A percentile compares a stretch with the other conserved stretches of the same genome.
These are phyloP conservation scores for Paedocypris micromegethes DNA, from an alignment of 2,797 vertebrate species.

Conservation along the genomic window DNA sequence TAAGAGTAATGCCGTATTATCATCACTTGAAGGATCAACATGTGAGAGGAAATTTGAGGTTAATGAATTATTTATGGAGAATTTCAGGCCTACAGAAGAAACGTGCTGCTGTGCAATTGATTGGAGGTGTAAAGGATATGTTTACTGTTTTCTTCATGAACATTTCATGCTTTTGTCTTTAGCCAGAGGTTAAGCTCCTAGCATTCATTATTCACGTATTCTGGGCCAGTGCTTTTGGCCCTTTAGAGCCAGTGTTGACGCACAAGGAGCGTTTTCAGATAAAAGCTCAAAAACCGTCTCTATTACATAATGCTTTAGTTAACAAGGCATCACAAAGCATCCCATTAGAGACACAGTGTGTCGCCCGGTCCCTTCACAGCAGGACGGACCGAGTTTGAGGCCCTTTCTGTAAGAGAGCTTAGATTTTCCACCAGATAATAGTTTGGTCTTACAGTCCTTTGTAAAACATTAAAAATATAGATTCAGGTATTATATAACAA, in stretches of 20 bases:
- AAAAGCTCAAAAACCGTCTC: background rate
- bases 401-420: too few species aligned
- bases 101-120: background rate
- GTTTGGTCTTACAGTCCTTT: too few species aligned
- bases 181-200: background rate
- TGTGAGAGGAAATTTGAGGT: background rate
- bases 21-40: background rate
- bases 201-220: conserved; percentile 19
- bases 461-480: too few species aligned
- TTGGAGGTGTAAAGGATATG: conserved; percentile 27
- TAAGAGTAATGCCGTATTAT: background rate
- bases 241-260: background rate
- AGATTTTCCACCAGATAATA: too few species aligned
- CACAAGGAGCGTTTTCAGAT: background rate
- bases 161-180: conserved; percentile 11
- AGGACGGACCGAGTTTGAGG: too few species aligned
- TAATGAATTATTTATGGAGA: conserved; percentile 16
- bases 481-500: too few species aligned
- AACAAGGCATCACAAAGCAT: conserved; percentile 5
- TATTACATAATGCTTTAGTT: conserved; percentile 11
- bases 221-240: conserved; percentile 5
- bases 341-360: too few species aligned
- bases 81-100: conserved; percentile 3
- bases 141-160: conserved; percentile 27
- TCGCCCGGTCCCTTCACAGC: too few species aligned